Evolutionary conservation across 1,140 invertebrate species (phyloP).

Genomic region (Camponotus vicinus): DNA sequence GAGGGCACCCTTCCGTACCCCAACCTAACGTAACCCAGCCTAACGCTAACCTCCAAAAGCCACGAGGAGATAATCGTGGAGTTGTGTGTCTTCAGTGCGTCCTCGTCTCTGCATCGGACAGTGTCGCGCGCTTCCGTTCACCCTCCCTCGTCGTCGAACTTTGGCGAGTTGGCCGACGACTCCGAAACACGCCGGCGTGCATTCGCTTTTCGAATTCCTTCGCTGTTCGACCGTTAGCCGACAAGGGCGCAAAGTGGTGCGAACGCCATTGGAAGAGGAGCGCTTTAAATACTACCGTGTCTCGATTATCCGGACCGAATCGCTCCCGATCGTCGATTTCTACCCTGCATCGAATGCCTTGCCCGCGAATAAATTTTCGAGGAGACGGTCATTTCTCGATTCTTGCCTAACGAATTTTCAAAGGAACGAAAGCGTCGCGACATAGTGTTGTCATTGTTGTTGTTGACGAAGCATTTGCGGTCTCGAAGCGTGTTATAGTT

Average conservation of each 20-base stretch:
- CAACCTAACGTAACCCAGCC: conserved; percentile 13
- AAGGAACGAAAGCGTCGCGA: not conserved
- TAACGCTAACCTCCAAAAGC: conserved; percentile 23
- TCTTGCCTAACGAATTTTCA: not conserved
- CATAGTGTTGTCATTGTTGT: too few relatives aligned
- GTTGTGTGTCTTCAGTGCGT: too few relatives aligned
- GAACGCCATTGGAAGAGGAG: not conserved
- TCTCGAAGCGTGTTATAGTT: not conserved
- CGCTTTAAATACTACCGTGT: not conserved
- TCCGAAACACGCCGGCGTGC: not conserved
- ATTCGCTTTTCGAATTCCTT: not conserved
- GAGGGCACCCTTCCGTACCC: conserved; percentile 1
- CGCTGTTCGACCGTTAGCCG: not conserved
- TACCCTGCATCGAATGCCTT: not conserved
- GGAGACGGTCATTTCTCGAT: too few relatives aligned
- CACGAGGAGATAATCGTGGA: conserved; percentile 19
- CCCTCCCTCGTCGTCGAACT: too few relatives aligned
- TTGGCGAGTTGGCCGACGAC: not conserved
- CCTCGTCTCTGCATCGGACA: too few relatives aligned
- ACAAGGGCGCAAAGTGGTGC: not conserved
- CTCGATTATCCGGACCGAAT: not conserved
- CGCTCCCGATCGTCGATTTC: not conserved
- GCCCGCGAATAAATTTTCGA: not conserved
- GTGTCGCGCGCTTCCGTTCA: too few relatives aligned
- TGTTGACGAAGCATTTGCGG: too few relatives aligned